Evolutionary conservation across 2,797 vertebrate species (phyloP).

Genomic region (Phoxinus dragarum): DNA sequence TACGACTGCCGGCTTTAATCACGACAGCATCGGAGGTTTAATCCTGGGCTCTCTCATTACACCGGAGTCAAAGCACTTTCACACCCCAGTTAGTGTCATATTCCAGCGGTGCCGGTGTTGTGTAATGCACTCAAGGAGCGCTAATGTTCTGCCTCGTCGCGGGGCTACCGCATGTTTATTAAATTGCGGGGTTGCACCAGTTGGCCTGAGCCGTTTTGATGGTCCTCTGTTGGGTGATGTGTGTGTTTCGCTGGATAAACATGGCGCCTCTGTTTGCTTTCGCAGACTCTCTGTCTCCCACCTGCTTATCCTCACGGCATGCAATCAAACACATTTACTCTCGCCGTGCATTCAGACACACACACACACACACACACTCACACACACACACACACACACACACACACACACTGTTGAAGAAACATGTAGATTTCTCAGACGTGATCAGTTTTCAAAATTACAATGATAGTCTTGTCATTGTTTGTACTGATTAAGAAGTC

Average conservation of each 20-base stretch:
- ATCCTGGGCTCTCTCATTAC: constrained; percentile 52
- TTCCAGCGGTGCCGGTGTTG: constrained; percentile 26
- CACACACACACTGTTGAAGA: neutral
- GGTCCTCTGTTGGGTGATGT: constrained; percentile 15
- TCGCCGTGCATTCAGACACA: neutral
- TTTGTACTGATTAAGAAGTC: neutral
- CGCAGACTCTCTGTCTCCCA: constrained; percentile 32
- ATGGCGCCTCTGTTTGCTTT: constrained; percentile 38
- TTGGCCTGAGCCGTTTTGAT: constrained; percentile 35
- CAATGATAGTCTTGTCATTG: neutral
- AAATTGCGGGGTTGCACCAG: constrained; percentile 27
- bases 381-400: too few species aligned
- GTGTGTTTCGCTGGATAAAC: constrained; percentile 19
- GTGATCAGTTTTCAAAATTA: constrained; percentile 1
- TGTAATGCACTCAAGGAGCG: constrained; percentile 24
- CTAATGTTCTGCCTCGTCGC: constrained; percentile 28
- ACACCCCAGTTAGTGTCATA: constrained; percentile 55
- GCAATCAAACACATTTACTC: constrained; percentile 36
- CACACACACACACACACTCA: too few species aligned
- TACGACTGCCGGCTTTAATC: constrained; percentile 56
- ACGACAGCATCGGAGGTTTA: constrained; percentile 47
- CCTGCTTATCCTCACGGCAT: constrained; percentile 20
- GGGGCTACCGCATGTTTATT: constrained; percentile 14
- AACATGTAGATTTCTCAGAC: constrained; percentile 15
- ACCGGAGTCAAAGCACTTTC: constrained; percentile 52